Evolutionary conservation across 2,888 invertebrate species (phyloP), one percentile per base, ranked within the genome.

Genomic region (Hypomecis punctinalis): DNA sequence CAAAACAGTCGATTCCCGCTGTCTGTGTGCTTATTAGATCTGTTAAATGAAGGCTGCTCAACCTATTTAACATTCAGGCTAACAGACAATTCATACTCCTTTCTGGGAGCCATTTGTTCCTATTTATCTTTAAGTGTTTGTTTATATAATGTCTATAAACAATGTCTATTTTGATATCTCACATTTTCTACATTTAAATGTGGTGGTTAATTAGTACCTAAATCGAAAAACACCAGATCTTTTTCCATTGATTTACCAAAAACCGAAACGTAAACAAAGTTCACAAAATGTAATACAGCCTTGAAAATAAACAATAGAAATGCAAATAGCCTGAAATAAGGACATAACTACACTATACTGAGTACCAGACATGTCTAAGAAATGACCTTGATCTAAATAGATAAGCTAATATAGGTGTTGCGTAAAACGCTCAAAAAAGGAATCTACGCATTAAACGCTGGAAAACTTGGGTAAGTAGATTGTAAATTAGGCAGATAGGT

Each of bases 321-420:
- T 52, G 40, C 33, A 42, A 52, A 51, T 51, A 13, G 39, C 10
- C 40, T 23, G 40, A 40, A 52, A 52, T 33, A 52, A 42, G 40
- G 51, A 13, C 51, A 11, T 5, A 5, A 3, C 33, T 9, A 51
- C 52, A 40, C 5, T 6, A 40, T 40, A 40, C 40, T 42, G 10
- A 5, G 23, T 23, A 11, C 54, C 64, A 70, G 68, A 70, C 76
- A 56, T 51, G 71, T 69, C 66, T 68, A 36, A 63, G 35, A 11
- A 5, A 9, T 43, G 51, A 39, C 78, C 78, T 75, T 79, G 78
- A 69, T 69, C 76, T 8, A 74, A 23, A 69, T 76, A 48, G 75
- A 79, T 75, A 74, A 61, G 39, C 7, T 37, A 55, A 45, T 54
- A 59, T 43, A 46, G 35, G 36, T 37, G 11, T 54, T 23, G 46